phyloP scores from a whole-genome alignment of 2,113 vertebrate genomes.

The Piprites chloris region DNA sequence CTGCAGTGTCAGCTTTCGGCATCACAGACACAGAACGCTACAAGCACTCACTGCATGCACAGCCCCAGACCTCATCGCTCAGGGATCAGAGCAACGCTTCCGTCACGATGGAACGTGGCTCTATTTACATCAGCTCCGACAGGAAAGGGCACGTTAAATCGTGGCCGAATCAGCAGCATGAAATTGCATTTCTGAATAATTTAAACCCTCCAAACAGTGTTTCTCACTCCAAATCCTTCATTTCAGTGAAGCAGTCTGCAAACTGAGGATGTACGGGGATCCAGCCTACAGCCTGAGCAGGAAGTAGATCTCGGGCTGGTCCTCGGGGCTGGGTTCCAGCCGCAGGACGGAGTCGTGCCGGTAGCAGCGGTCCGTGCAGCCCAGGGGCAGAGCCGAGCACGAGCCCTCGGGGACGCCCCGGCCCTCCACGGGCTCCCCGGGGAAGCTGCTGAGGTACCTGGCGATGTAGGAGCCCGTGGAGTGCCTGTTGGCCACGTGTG shows the following conservation, averaged over 20 bases:
- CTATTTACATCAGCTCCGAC: background rate
- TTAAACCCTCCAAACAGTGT: background rate
- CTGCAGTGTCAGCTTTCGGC: slow-evolving; percentile 46
- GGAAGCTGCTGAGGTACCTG: slow-evolving; percentile 78
- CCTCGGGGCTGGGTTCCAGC: slow-evolving; percentile 67
- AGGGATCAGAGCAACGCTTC: slow-evolving; percentile 13
- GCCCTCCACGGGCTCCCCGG: slow-evolving; percentile 62
- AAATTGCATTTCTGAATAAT: slow-evolving; percentile 53
- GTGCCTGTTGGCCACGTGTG: slow-evolving; percentile 79
- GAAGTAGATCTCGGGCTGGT: slow-evolving; percentile 95
- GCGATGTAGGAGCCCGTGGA: slow-evolving; percentile 94
- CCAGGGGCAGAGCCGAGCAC: slow-evolving; percentile 71
- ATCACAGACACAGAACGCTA: slow-evolving; percentile 63
- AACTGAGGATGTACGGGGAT: slow-evolving; percentile 15
- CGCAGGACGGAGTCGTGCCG: slow-evolving; percentile 66
- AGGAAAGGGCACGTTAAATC: slow-evolving; percentile 37
- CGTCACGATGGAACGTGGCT: background rate
- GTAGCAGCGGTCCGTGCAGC: slow-evolving; percentile 75
- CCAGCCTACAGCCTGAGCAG: slow-evolving; percentile 84
- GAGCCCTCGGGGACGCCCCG: slow-evolving; percentile 88
- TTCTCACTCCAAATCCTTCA: background rate
- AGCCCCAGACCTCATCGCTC: slow-evolving; percentile 12
- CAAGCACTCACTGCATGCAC: slow-evolving; percentile 76
- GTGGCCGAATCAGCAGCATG: slow-evolving; percentile 46
- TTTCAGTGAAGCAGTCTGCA: slow-evolving; percentile 23